Percentiles rank a stretch among this genome's conserved stretches.
These are phyloP conservation scores for Enoplolaimus lenunculus DNA, from an alignment of 2,888 invertebrate species.

Conservation along the genomic window DNA sequence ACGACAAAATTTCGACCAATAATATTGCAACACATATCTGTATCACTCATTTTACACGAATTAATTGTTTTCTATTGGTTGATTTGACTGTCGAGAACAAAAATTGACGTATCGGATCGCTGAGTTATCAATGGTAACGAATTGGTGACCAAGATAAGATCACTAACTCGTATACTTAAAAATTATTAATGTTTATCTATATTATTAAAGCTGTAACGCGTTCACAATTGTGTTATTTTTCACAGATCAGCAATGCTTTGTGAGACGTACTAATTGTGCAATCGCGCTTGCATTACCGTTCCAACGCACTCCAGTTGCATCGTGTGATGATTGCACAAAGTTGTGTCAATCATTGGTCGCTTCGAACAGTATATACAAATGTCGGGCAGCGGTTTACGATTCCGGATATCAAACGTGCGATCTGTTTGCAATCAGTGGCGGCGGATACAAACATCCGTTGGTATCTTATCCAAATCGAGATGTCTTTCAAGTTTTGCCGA, in stretches of 20 bases:
- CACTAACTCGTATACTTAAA: no score
- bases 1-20: no score
- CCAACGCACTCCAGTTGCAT: not conserved
- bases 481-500: not conserved
- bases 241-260: not conserved
- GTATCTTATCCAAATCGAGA: constrained; percentile 6
- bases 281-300: constrained; percentile 6
- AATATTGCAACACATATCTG: no score
- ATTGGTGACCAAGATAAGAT: no score
- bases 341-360: not conserved
- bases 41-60: no score
- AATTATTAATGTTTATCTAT: no score
- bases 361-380: not conserved
- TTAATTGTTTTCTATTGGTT: no score
- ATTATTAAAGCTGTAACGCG: no score
- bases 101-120: no score
- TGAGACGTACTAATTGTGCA: not conserved
- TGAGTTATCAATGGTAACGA: no score
- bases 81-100: no score
- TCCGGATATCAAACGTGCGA: constrained; percentile 8
- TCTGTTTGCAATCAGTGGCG: constrained; percentile 13
- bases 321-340: constrained; percentile 5
- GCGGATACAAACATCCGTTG: not conserved
- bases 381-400: constrained; percentile 11
- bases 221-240: no score